These are phyloP conservation scores for Merluccius polli DNA, from an alignment of 2,797 vertebrate genomes.

Conservation along the genomic window DNA sequence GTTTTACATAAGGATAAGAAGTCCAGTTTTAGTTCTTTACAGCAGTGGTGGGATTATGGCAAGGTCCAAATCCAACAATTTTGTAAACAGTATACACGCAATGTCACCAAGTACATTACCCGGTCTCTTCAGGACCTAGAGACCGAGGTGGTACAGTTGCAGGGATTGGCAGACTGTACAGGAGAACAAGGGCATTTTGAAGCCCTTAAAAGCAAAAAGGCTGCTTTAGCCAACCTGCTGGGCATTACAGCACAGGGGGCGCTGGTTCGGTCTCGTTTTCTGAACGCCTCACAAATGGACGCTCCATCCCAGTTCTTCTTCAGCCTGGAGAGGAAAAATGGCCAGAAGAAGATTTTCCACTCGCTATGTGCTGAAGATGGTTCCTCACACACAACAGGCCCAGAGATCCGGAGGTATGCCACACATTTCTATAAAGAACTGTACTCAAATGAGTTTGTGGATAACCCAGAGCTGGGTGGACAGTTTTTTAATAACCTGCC, in stretches of 20 bases:
- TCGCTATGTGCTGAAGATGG: not conserved
- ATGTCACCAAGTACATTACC: no score
- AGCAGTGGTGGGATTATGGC: no score
- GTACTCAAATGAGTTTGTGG: not conserved
- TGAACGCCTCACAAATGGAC: not conserved
- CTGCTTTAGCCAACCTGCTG: not conserved
- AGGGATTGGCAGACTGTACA: no score
- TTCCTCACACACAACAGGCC: no score
- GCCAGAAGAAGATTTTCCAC: conserved; percentile 1
- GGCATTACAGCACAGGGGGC: not conserved
- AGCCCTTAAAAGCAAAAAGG: no score
- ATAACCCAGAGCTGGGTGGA: not conserved
- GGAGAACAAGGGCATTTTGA: no score
- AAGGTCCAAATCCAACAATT: no score
- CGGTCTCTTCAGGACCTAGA: no score
- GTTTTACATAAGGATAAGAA: no score
- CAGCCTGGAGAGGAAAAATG: conserved; percentile 3
- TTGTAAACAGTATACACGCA: no score
- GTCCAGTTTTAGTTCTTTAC: no score
- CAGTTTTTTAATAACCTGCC: not conserved
- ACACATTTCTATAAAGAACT: not conserved
- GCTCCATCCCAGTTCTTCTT: not conserved
- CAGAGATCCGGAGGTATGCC: not conserved
- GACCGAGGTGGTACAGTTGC: no score
- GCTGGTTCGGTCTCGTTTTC: not conserved